Base-by-base conservation (phyloP, 2,797 vertebrate species). In the Lophius americanus region DNA sequence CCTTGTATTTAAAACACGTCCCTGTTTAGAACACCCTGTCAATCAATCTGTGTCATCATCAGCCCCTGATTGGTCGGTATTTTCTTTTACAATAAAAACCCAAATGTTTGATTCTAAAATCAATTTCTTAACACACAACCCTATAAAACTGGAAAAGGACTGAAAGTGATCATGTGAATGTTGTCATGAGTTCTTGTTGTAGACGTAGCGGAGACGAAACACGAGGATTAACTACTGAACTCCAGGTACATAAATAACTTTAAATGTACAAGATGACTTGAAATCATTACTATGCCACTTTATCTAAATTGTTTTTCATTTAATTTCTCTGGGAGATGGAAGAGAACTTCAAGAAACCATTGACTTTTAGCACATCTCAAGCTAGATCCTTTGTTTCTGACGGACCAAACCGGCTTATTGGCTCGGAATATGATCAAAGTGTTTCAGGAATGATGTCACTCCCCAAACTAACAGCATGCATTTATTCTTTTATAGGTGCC, bases 261-360 rank as follows among this genome's bases (percentile, higher is more conserved):
- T 57, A 51, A 60, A 48, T 54, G 44, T 58, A 44, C 9, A 42
- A 37, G 14, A 80, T 59, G 60, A 87, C 84, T 84, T 84, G 85
- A 89, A 77, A 73, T 72, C 69, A 61, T 63, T 23, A 73, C 75
- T 77, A 78, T 64, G 84, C 72, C 87, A 88, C 84, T 88, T 88
- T 82, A 86, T 58, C 39, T 42, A 50, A 77, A 51, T 63, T 70
- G 32, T 56, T 77, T 51, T 54, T 5, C 38, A 67, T 43, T 41
- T 57, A 0, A 32, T 39, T 43, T 54, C 58, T 61, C 38, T 32
- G 23, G 1, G 1, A 51, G 64, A 52, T 35, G 2, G 23, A 12
- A 57, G 32, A 74, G 14, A 3, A 65, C 47, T 70, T 68, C 4
- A 74, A 67, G 23, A 68, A 60, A 62, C 4, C 13, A 42, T 70